Percentiles rank a stretch among this genome's conserved stretches.
phyloP scores from a whole-genome alignment of 30 jellyfish, hydroid and myxozoan species.

The Aurelia sp. region DNA sequence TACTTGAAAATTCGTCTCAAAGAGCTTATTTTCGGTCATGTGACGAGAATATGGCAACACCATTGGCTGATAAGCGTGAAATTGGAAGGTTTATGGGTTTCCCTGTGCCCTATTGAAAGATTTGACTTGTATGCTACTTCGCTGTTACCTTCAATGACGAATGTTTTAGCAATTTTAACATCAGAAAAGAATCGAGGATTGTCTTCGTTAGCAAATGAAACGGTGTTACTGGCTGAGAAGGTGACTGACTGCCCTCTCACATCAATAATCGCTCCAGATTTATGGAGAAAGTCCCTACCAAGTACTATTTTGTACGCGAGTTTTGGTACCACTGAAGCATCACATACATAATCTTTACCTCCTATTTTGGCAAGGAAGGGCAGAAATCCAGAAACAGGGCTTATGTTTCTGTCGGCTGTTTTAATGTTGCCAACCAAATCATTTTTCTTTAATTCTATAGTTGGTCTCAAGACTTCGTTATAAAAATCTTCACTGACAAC shows the following conservation, averaged over 20 bases:
- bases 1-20: no score
- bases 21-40: no score
- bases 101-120: no score
- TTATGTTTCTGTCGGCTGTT: slow-evolving; percentile 5
- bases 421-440: not conserved
- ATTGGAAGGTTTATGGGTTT: no score
- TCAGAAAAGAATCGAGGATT: no score
- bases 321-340: slow-evolving; percentile 8
- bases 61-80: no score
- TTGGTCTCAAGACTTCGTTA: not conserved
- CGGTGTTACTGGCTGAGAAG: not conserved
- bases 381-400: slow-evolving; percentile 2
- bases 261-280: slow-evolving; percentile 1
- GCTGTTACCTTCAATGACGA: no score
- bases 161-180: no score
- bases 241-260: not conserved
- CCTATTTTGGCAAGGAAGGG: not conserved
- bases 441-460: not conserved
- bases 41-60: no score
- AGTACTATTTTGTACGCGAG: slow-evolving; percentile 12
- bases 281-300: slow-evolving; percentile 22
- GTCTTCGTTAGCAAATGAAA: slow-evolving; percentile 17
- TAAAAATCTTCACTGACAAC: slow-evolving; percentile 17
- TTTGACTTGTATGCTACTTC: no score
- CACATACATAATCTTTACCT: not conserved